These are phyloP conservation scores for Pachymerium ferrugineum DNA, from an alignment of 2,888 invertebrate species.

Conservation along the genomic window DNA sequence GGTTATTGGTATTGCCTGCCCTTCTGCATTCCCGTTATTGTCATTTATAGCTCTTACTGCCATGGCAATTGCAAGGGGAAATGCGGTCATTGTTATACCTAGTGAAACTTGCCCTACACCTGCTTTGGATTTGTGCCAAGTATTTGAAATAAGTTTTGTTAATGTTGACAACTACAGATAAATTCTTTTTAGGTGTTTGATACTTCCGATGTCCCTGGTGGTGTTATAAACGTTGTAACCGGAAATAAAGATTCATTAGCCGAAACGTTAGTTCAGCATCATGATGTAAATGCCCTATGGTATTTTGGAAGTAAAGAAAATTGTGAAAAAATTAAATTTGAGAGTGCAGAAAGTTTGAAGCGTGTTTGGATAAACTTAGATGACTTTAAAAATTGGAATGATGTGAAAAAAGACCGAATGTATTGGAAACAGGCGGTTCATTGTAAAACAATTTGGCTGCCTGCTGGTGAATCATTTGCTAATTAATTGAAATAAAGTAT, in stretches of 20 bases:
- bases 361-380: slow-evolving; percentile 51
- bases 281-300: slow-evolving; percentile 45
- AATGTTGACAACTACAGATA: neutral
- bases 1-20: slow-evolving; percentile 49
- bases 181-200: slow-evolving; percentile 46
- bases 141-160: slow-evolving; percentile 36
- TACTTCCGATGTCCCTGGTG: slow-evolving; percentile 50
- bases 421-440: too few species aligned
- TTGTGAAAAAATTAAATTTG: slow-evolving; percentile 47
- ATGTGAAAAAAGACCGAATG: too few species aligned
- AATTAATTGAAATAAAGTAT: too few species aligned
- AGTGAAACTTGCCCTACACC: slow-evolving; percentile 47
- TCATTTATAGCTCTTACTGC: slow-evolving; percentile 49
- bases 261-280: slow-evolving; percentile 47
- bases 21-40: slow-evolving; percentile 46
- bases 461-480: too few species aligned
- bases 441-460: too few species aligned
- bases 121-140: slow-evolving; percentile 49
- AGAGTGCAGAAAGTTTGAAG: slow-evolving; percentile 45
- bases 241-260: slow-evolving; percentile 47
- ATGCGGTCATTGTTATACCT: slow-evolving; percentile 48
- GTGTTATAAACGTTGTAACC: slow-evolving; percentile 50
- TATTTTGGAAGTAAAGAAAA: slow-evolving; percentile 48
- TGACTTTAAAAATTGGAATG: too few species aligned
- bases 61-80: slow-evolving; percentile 48